Percentiles rank a stretch among this genome's conserved stretches.
These are phyloP conservation scores for Eufriesea mexicana DNA, from an alignment of 1,140 invertebrate species.

Conservation along the genomic window DNA sequence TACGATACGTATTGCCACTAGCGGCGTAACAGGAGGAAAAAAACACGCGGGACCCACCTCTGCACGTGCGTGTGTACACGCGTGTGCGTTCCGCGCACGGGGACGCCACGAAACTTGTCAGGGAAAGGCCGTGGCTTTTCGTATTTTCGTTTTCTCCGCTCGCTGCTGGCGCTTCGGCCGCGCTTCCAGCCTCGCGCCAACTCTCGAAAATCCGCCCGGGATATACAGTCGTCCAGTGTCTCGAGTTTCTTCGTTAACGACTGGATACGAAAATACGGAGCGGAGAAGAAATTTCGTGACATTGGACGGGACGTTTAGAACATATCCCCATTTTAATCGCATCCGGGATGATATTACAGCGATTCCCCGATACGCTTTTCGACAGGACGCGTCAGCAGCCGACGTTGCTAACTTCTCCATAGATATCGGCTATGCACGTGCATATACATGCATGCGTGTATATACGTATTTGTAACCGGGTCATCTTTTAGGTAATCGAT, in stretches of 20 bases:
- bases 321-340: background rate
- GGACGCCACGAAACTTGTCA: background rate
- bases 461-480: background rate
- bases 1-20: slow-evolving; percentile 74
- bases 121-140: slow-evolving; percentile 1
- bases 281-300: background rate
- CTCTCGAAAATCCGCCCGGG: background rate
- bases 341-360: background rate
- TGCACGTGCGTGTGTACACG: slow-evolving; percentile 16
- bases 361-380: no score
- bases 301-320: background rate
- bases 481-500: background rate
- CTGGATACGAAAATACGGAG: background rate
- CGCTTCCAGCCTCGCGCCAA: no score
- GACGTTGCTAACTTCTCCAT: background rate
- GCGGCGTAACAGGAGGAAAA: slow-evolving; percentile 53
- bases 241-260: slow-evolving; percentile 10
- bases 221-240: slow-evolving; percentile 4
- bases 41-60: slow-evolving; percentile 25
- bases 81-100: background rate
- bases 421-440: no score
- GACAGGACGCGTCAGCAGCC: no score
- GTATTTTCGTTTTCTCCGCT: background rate
- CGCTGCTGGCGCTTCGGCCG: background rate
- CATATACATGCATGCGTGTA: no score